Conservation (phyloP, 1,140 invertebrate species). For the Polypedilum pembai region DNA sequence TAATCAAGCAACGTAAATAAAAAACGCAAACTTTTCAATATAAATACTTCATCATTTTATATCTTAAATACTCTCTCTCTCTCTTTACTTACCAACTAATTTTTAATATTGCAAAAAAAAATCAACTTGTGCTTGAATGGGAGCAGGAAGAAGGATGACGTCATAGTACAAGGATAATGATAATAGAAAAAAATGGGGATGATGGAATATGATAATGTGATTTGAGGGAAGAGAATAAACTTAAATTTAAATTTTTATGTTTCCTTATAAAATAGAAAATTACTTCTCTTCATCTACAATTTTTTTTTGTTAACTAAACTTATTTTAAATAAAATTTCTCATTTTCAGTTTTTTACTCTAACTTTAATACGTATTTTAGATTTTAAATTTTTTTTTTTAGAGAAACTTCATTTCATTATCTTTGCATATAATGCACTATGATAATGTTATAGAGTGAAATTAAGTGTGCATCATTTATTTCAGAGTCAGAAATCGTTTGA, state of each 20-base stretch:
- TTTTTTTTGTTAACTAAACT: neutral
- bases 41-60: neutral
- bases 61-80: neutral
- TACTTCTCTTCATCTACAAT: neutral
- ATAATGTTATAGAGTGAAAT: too few relatives aligned
- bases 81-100: neutral
- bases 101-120: neutral
- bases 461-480: too few relatives aligned
- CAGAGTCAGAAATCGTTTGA: too few relatives aligned
- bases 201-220: neutral
- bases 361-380: neutral
- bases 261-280: neutral
- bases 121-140: neutral
- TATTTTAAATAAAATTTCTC: slow-evolving; percentile 14
- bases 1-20: slow-evolving; percentile 15
- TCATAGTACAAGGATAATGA: neutral
- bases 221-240: neutral
- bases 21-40: slow-evolving; percentile 13
- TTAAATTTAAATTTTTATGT: neutral
- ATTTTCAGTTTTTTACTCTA: neutral
- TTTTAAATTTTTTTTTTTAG: neutral
- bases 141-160: neutral
- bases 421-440: too few relatives aligned
- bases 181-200: neutral
- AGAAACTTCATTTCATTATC: neutral